Percentiles rank a stretch among this genome's conserved stretches.
Conservation (phyloP, 1,140 invertebrate species). For the Platorchestia sp. region DNA sequence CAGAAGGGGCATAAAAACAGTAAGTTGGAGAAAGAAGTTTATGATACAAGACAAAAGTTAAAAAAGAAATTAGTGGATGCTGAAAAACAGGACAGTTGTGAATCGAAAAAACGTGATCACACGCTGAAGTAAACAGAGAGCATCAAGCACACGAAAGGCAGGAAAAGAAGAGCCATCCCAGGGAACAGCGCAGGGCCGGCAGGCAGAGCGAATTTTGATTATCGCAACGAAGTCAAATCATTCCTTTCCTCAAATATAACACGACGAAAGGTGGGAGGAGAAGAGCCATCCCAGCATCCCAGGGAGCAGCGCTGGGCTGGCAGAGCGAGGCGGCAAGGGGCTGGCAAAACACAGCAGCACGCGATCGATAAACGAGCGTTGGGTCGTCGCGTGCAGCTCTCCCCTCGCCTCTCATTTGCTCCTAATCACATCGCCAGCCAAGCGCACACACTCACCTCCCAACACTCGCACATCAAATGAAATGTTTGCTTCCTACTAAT, state of each 20-base stretch:
- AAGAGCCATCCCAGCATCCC: not conserved
- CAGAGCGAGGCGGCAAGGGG: not conserved
- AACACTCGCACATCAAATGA: not conserved
- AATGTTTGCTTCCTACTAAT: not conserved
- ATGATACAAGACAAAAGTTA: too few species aligned
- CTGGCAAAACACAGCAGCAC: slow-evolving; percentile 11
- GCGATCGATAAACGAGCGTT: slow-evolving; percentile 34
- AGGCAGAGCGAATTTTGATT: not conserved
- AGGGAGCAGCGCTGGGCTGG: not conserved
- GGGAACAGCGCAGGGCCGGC: not conserved
- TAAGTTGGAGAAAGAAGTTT: too few species aligned
- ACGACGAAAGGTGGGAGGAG: not conserved
- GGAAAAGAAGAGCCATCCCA: not conserved
- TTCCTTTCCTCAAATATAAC: not conserved
- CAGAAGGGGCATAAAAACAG: too few species aligned
- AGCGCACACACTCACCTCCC: not conserved
- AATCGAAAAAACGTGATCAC: too few species aligned
- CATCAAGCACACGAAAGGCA: too few species aligned
- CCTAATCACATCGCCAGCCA: slow-evolving; percentile 6
- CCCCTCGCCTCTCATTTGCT: slow-evolving; percentile 20
- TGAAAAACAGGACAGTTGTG: too few species aligned
- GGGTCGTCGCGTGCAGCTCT: not conserved
- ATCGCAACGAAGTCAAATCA: not conserved
- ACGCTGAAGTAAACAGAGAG: too few species aligned
- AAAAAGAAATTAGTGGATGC: too few species aligned